Percentiles rank a stretch among this genome's conserved stretches.
Conservation (phyloP, 2,888 invertebrate species). For the Lycocerus yunnanus region DNA sequence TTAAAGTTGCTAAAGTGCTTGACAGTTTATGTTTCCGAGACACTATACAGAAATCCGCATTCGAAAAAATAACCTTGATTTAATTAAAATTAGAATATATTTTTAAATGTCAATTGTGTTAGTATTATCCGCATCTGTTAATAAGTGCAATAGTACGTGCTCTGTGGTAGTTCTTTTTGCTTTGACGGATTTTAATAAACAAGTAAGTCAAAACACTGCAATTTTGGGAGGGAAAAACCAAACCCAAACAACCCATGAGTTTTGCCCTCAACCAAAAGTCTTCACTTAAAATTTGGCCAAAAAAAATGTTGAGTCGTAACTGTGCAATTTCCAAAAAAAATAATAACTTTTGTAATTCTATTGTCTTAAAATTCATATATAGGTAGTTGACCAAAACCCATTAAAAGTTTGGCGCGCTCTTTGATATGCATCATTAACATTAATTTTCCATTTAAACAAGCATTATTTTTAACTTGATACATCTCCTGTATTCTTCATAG, state of each 20-base stretch:
- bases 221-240: neutral
- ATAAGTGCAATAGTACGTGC: neutral
- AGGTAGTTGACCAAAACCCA: neutral
- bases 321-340: neutral
- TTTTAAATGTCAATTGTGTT: conserved; percentile 2
- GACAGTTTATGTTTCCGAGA: neutral
- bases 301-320: too few relatives aligned
- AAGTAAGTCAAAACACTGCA: neutral
- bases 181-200: neutral
- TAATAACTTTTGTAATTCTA: neutral
- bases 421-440: neutral
- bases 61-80: neutral
- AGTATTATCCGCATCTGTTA: neutral
- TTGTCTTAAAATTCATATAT: neutral
- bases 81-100: neutral
- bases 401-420: neutral
- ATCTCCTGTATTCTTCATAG: neutral
- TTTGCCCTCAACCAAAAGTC: too few relatives aligned
- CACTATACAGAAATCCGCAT: neutral
- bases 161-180: neutral
- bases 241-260: too few relatives aligned
- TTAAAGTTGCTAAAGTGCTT: conserved; percentile 3
- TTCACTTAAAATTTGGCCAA: too few relatives aligned
- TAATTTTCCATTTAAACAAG: neutral
- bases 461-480: neutral